Evolutionary conservation across 2,888 invertebrate species (phyloP).

Genomic region (Dryococelus australis): DNA sequence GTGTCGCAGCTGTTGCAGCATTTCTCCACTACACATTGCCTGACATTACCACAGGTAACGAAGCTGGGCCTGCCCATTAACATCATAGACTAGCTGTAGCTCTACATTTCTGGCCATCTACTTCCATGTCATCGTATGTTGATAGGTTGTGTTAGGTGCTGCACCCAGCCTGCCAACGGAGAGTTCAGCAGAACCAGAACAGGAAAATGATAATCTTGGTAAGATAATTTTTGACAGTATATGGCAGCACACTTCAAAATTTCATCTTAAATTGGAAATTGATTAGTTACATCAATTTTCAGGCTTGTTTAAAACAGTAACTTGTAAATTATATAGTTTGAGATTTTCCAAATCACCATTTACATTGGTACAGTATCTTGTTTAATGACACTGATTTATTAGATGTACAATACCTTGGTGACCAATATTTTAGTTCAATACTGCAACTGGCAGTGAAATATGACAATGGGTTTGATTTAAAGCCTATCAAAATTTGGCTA

Average conservation of each 20-base stretch:
- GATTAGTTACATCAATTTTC: not conserved
- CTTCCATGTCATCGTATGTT: not conserved
- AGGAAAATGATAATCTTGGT: not conserved
- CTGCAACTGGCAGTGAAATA: too few species aligned
- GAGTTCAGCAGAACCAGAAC: not conserved
- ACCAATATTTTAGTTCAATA: too few species aligned
- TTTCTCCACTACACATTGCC: conserved; percentile 48
- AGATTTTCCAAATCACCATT: too few species aligned
- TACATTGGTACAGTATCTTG: too few species aligned
- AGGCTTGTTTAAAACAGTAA: not conserved
- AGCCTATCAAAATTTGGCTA: too few species aligned
- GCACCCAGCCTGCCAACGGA: not conserved
- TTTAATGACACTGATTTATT: too few species aligned
- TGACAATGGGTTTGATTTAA: too few species aligned
- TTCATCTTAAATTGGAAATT: not conserved
- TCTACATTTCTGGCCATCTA: not conserved
- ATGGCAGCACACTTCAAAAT: not conserved
- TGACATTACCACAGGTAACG: not conserved
- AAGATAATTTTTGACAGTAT: not conserved
- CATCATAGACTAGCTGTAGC: not conserved
- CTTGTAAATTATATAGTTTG: too few species aligned
- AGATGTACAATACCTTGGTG: too few species aligned
- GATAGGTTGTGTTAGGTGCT: not conserved
- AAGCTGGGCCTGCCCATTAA: not conserved
- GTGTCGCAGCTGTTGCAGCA: conserved; percentile 57